Evolutionary conservation across 2,797 vertebrate genomes (phyloP).

Genomic region (Acestrorhynchus altus): DNA sequence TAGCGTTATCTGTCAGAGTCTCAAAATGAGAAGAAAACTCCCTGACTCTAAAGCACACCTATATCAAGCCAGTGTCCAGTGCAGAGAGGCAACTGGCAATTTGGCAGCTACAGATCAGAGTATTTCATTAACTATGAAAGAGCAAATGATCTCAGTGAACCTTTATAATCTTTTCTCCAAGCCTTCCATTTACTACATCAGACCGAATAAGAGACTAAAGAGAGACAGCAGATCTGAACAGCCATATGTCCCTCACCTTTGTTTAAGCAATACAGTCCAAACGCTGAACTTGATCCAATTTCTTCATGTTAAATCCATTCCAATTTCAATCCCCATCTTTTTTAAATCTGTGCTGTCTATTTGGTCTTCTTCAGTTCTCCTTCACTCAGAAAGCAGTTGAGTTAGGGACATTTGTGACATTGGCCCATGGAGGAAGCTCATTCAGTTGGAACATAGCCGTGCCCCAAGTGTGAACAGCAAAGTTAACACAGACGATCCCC

Average conservation of each 20-base stretch:
- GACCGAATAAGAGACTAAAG: not conserved
- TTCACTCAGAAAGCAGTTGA: not conserved
- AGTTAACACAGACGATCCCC: conserved; percentile 84
- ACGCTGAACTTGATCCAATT: not conserved
- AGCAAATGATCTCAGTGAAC: not conserved
- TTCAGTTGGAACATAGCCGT: conserved; percentile 87
- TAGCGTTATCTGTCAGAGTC: no score
- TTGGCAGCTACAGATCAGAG: not conserved
- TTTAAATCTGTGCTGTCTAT: not conserved
- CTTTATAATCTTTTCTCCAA: not conserved
- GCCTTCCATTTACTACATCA: not conserved
- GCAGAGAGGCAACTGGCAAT: not conserved
- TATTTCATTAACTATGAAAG: not conserved
- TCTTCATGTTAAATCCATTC: not conserved
- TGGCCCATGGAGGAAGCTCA: conserved; percentile 90
- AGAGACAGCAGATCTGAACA: not conserved
- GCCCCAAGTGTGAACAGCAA: conserved; percentile 96
- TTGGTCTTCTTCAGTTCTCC: not conserved
- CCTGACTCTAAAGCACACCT: no score
- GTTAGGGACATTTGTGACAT: conserved; percentile 57
- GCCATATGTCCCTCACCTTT: not conserved
- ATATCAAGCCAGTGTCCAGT: no score
- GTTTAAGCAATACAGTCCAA: not conserved
- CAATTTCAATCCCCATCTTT: not conserved
- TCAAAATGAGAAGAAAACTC: no score